Evolutionary conservation across 23 tunicate genomes (phyloP), one percentile per base, ranked within the genome.

Genomic region (Oikopleura dioica): DNA sequence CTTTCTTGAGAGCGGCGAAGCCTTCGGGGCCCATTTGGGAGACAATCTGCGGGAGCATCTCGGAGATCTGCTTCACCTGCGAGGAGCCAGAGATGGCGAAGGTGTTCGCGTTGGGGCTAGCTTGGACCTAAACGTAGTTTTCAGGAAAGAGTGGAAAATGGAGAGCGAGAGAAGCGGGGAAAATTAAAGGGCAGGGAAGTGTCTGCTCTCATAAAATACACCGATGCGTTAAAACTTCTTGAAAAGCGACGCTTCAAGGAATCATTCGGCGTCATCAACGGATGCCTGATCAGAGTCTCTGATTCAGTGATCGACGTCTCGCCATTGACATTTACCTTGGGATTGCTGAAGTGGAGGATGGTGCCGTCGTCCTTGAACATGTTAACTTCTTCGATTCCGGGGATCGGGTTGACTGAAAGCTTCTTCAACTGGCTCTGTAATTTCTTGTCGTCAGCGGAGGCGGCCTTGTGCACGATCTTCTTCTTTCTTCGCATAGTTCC

Each of bases 351-450:
- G 51, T 89, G 96, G 59, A 89, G 76, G 0, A 89, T 86, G 30
- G 83, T 79, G 36, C 96, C 96, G 78, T 89, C 96, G 55, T 89
- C 96, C 38, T 84, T 83, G 59, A 82, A 82, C 86, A 85, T 85
- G 76, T 85, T 85, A 63, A 85, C 96, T 69, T 89, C 96, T 79
- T 89, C 96, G 75, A 89, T 89, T 37, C 92, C 96, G 38, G 96
- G 92, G 30, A 89, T 89, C 68, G 77, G 85, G 69, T 89, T 89
- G 36, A 85, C 91, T 1, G 85, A 76, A 36, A 89, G 75, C 59
- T 89, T 89, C 68, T 89, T 89, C 38, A 89, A 55, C 23, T 80
- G n/a, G 24, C 78, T 30, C 77, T 89, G 96, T 21, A 89, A 68
- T 75, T 89, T 89, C 38, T 85, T 89, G 51, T 85, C 96, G 59